Evolutionary conservation across 2,113 vertebrate genomes (phyloP).

Genomic region (Aegithalos caudatus): DNA sequence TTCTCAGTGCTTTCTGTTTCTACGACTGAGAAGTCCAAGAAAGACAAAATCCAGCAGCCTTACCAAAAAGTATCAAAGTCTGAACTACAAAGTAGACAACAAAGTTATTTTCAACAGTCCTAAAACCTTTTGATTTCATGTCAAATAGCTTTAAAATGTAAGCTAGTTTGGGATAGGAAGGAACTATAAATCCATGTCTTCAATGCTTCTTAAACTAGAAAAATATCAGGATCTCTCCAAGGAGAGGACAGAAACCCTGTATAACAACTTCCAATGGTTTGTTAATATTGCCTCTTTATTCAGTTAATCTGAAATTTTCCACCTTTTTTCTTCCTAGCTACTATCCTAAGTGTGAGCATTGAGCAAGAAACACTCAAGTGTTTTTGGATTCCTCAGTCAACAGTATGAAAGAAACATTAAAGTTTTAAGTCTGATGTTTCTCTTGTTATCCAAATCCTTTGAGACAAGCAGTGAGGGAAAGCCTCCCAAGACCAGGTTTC

Average conservation of each 20-base stretch:
- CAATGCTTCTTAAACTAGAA: background rate
- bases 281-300: background rate
- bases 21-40: slow-evolving; percentile 36
- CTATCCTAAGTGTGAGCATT: background rate
- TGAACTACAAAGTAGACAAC: slow-evolving; percentile 16
- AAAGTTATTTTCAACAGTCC: slow-evolving; percentile 45
- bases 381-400: background rate
- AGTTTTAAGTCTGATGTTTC: background rate
- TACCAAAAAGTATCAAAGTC: slow-evolving; percentile 11
- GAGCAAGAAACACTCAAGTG: background rate
- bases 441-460: background rate
- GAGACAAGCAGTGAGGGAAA: background rate
- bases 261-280: background rate
- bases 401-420: background rate
- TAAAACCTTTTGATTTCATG: background rate
- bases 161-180: background rate
- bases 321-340: background rate
- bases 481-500: background rate
- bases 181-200: background rate
- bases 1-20: slow-evolving; percentile 50
- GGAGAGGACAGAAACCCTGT: background rate
- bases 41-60: background rate
- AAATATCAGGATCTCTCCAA: background rate
- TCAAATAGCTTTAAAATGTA: slow-evolving; percentile 28
- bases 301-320: background rate